Evolutionary conservation across 2,888 invertebrate species (phyloP), one percentile per base, ranked within the genome.

Genomic region (Lasioglossum zephyrum): DNA sequence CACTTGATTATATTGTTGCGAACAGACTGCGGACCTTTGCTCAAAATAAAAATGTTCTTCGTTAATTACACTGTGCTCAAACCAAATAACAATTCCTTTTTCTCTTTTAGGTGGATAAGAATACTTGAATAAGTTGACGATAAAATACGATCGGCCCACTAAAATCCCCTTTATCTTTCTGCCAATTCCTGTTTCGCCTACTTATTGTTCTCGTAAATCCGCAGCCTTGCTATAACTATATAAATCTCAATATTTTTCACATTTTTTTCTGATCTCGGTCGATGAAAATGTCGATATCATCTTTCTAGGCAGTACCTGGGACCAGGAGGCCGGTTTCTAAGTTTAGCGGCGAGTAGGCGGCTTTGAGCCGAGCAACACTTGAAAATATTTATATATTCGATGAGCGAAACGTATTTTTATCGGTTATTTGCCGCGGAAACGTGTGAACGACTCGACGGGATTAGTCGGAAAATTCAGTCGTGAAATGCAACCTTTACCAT

Each of bases 301-400:
- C 89, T 90, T 92, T 82, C 87, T 87, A 90, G 89, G 89, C 87
- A 89, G 90, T 92, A 93, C 92, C 93, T 93, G 93, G 92, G 93
- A 93, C 92, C 93, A 93, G 92, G 92, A 93, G 92, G 92, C 90
- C 92, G 92, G 92, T 87, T 91, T 94, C 95, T 95, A 95, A 94
- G 93, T 95, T 94, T 95, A 95, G 95, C 92, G 88, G 84, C 90
- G 92, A 93, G 94, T 94, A 94, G 94, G 94, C 94, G 94, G 93
- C 91, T 93, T 94, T 92, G 92, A 92, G 90, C 86, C 91, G 92
- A 91, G 93, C 92, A 92, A 93, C 92, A 92, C 92, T 92, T 89
- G 90, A 92, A 94, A 94, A 94, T 94, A 94, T 94, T 94, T 94
- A 94, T 94, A 94, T 93, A 92, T 93, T 90, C 89, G 92, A 81